These are phyloP conservation scores for Pristionchus exspectatus DNA, from an alignment of 2,888 invertebrate genomes.

Conservation along the genomic window DNA sequence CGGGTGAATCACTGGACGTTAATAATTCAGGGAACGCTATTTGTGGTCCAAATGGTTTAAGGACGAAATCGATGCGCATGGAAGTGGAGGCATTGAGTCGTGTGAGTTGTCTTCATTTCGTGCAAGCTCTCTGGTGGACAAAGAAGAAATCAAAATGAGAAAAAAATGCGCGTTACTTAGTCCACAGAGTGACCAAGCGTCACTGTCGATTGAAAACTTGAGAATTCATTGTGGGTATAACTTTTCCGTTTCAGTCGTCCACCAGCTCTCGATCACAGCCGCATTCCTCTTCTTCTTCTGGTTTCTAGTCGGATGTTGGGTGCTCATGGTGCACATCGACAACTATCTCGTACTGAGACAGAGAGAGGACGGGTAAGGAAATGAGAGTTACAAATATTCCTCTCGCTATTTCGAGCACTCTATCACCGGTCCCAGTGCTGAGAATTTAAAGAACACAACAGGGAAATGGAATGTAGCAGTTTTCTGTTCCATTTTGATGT, in stretches of 20 bases:
- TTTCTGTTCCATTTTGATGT: no score
- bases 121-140: no score
- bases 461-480: no score
- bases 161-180: no score
- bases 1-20: not conserved
- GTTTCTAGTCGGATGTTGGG: constrained; percentile 24
- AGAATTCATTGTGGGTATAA: no score
- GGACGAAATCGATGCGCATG: constrained; percentile 2
- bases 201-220: not conserved
- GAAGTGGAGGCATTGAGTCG: constrained; percentile 19
- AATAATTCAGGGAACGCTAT: constrained; percentile 11
- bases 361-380: constrained; percentile 22
- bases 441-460: no score
- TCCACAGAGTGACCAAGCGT: not conserved
- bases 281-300: constrained; percentile 9
- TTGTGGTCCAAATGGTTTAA: constrained; percentile 50
- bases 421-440: no score
- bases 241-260: not conserved
- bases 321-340: constrained; percentile 38
- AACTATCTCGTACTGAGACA: constrained; percentile 29
- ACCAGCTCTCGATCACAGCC: constrained; percentile 19
- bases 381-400: no score
- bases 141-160: no score
- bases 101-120: constrained; percentile 19
- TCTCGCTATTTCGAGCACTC: no score